Percentiles rank a stretch among this genome's conserved stretches.
Conservation (phyloP, 2,888 invertebrate genomes). For the Ectobius pallidus region DNA sequence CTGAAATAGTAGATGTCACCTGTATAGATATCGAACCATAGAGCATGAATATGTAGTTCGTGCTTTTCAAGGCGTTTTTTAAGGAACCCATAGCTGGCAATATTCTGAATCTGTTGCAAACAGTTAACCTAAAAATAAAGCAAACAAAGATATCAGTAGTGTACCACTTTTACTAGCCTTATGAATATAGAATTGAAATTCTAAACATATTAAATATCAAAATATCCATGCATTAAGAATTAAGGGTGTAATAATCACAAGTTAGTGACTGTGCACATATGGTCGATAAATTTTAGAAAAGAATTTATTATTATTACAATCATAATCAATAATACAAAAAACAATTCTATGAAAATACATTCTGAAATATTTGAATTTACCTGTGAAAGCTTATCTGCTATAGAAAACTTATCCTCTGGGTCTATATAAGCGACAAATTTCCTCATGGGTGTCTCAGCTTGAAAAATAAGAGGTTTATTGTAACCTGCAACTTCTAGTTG, state of each 20-base stretch:
- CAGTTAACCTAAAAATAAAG: conserved; percentile 74
- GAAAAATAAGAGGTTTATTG: conserved; percentile 79
- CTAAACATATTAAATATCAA: no score
- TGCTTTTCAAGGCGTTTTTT: conserved; percentile 80
- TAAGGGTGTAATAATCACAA: no score
- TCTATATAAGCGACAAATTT: conserved; percentile 95
- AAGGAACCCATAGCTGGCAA: conserved; percentile 90
- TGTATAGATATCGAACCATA: conserved; percentile 98
- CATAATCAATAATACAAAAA: no score
- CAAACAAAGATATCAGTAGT: conserved; percentile 19
- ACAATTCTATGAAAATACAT: no score
- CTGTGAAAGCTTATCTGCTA: conserved; percentile 94
- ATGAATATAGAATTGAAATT: no score
- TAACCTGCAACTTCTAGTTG: conserved; percentile 66
- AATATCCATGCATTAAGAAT: no score
- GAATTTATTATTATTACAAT: no score
- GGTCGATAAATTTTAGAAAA: no score
- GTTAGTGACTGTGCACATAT: no score
- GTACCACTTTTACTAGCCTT: no score
- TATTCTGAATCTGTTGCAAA: conserved; percentile 89
- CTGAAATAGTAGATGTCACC: conserved; percentile 96
- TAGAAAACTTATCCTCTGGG: conserved; percentile 84
- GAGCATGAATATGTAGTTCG: conserved; percentile 86
- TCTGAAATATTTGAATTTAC: no score
- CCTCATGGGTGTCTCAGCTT: conserved; percentile 84